These are phyloP conservation scores for Polyommatus iphigenia DNA, from an alignment of 2,888 invertebrate species.

Conservation along the genomic window DNA sequence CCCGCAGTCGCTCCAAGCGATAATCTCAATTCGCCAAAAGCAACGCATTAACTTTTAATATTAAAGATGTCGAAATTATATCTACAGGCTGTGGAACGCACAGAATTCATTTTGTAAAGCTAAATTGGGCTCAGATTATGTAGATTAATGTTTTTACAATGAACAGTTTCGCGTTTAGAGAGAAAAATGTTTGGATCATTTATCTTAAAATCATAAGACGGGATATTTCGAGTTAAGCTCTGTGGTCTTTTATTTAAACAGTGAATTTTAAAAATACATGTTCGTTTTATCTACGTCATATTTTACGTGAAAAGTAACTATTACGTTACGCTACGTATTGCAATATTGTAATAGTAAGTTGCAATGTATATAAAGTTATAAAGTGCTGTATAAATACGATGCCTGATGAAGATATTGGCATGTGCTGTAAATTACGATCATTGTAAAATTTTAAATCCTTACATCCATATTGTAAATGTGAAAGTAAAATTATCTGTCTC, in stretches of 20 bases:
- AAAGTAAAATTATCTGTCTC: too few relatives aligned
- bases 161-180: neutral
- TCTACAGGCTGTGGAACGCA: neutral
- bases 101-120: slow-evolving; percentile 6
- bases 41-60: neutral
- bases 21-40: neutral
- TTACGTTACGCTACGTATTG: too few relatives aligned
- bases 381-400: too few relatives aligned
- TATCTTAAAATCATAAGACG: neutral
- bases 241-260: neutral
- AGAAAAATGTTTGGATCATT: neutral
- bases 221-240: neutral
- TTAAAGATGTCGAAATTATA: slow-evolving; percentile 1
- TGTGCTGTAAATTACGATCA: too few relatives aligned
- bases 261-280: neutral
- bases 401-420: too few relatives aligned
- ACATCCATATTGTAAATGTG: too few relatives aligned
- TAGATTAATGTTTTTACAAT: slow-evolving; percentile 29
- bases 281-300: neutral
- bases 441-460: too few relatives aligned
- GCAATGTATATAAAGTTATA: too few relatives aligned
- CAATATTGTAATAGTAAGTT: too few relatives aligned
- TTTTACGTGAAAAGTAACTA: too few relatives aligned
- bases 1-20: neutral
- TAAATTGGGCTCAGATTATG: slow-evolving; percentile 25